Percentiles rank a stretch among this genome's conserved stretches.
phyloP scores from a whole-genome alignment of 2,113 vertebrate genomes.

The Petromus typicus region DNA sequence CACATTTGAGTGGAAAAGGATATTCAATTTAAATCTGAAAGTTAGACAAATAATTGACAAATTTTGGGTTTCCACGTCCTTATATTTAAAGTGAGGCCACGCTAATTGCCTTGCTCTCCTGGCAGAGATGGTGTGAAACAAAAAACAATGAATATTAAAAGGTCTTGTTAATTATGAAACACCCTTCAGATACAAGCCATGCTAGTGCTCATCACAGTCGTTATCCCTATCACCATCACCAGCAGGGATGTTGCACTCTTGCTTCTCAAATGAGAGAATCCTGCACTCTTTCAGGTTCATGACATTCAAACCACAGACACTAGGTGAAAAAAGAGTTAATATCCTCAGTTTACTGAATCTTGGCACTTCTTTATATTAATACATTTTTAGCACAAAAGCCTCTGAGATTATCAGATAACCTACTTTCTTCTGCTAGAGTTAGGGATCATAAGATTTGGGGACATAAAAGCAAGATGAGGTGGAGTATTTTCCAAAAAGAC shows the following conservation, averaged over 20 bases:
- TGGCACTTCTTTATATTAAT: not conserved
- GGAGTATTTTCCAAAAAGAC: not conserved
- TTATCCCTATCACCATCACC: no score
- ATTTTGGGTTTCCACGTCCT: not conserved
- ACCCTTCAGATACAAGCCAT: no score
- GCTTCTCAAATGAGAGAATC: no score
- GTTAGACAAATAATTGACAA: not conserved
- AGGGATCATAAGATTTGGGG: not conserved
- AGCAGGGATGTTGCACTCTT: no score
- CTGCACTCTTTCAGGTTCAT: not conserved
- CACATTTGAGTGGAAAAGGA: not conserved
- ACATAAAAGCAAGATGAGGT: not conserved
- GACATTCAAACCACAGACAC: not conserved
- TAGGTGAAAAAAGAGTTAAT: not conserved
- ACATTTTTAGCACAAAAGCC: not conserved
- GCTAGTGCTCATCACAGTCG: no score
- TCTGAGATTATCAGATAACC: not conserved
- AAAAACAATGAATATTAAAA: not conserved
- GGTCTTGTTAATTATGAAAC: no score
- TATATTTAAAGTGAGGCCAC: not conserved
- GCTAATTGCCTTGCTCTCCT: not conserved
- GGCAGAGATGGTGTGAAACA: not conserved
- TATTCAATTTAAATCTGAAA: not conserved
- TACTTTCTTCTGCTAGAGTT: not conserved
- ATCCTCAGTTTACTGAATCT: not conserved